These are phyloP conservation scores for Brachyhypopomus gauderio DNA, from an alignment of 2,113 vertebrate species.

Conservation along the genomic window DNA sequence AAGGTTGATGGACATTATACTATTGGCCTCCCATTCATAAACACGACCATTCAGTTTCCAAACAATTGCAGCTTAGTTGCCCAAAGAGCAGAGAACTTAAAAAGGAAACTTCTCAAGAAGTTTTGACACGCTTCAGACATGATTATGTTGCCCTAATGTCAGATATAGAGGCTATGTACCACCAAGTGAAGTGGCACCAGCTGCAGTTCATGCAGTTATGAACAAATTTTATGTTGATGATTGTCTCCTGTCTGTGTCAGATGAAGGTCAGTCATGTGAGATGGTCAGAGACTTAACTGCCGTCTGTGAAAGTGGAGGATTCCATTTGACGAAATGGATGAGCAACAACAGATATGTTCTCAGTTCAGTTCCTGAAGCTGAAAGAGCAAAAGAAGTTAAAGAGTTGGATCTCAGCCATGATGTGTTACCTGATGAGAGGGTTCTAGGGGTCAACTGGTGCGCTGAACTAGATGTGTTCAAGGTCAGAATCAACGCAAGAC, in stretches of 20 bases:
- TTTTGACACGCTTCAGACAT: not conserved
- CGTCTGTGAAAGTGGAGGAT: slow-evolving; percentile 6
- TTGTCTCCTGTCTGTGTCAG: not conserved
- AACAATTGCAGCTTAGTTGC: too few species aligned
- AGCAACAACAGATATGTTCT: not conserved
- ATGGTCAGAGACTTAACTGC: slow-evolving; percentile 4
- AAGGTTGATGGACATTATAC: too few species aligned
- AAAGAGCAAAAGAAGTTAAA: slow-evolving; percentile 1
- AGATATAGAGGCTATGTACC: too few species aligned
- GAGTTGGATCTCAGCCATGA: not conserved
- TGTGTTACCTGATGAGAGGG: not conserved
- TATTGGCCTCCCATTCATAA: too few species aligned
- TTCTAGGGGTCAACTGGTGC: slow-evolving; percentile 21
- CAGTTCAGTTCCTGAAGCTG: not conserved
- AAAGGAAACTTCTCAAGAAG: too few species aligned
- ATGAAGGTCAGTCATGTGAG: not conserved
- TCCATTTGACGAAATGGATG: slow-evolving; percentile 21
- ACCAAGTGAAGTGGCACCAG: not conserved
- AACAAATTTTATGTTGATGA: slow-evolving; percentile 13
- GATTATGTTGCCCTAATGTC: not conserved
- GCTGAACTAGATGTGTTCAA: slow-evolving; percentile 11
- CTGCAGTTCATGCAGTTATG: not conserved
- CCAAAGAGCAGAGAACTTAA: too few species aligned
- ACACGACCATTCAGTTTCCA: too few species aligned
- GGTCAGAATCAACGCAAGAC: too few species aligned